A percentile compares a stretch with the other conserved stretches of the same genome.
Evolutionary conservation across 2,113 vertebrate genomes (phyloP).

Genomic region (Willisornis vidua): DNA sequence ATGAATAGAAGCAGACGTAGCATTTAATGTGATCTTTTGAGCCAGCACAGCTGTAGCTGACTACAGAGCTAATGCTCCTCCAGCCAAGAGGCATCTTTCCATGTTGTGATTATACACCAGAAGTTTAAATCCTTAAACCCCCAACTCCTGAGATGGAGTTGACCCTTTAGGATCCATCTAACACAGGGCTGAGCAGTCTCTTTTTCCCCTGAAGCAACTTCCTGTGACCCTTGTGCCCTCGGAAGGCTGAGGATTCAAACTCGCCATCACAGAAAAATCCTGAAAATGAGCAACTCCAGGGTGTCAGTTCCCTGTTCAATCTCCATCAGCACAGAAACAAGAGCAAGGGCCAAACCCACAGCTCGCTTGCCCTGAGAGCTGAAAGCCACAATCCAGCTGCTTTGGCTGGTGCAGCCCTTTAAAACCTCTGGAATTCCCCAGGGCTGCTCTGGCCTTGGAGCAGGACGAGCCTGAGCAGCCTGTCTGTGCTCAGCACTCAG

Average conservation of each 20-base stretch:
- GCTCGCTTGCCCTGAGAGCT: background rate
- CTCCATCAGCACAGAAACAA: background rate
- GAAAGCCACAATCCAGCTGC: background rate
- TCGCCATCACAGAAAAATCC: background rate
- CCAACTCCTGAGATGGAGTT: background rate
- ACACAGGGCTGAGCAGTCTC: background rate
- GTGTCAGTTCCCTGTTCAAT: background rate
- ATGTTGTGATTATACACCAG: background rate
- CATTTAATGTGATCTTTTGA: background rate
- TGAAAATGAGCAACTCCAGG: accelerated
- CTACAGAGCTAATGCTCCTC: background rate
- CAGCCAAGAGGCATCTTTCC: background rate
- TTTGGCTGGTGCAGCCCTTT: background rate
- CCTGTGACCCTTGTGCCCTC: background rate
- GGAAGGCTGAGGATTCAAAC: background rate
- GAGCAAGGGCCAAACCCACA: background rate
- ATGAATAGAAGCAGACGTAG: background rate
- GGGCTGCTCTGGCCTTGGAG: background rate
- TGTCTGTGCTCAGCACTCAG: background rate
- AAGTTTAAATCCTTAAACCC: background rate
- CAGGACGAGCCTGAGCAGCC: background rate
- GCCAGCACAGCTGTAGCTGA: background rate
- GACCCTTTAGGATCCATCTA: background rate
- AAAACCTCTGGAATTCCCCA: background rate
- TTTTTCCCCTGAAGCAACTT: background rate